Evolutionary conservation across 2,888 invertebrate genomes (phyloP).

Genomic region (Odontothrips loti): DNA sequence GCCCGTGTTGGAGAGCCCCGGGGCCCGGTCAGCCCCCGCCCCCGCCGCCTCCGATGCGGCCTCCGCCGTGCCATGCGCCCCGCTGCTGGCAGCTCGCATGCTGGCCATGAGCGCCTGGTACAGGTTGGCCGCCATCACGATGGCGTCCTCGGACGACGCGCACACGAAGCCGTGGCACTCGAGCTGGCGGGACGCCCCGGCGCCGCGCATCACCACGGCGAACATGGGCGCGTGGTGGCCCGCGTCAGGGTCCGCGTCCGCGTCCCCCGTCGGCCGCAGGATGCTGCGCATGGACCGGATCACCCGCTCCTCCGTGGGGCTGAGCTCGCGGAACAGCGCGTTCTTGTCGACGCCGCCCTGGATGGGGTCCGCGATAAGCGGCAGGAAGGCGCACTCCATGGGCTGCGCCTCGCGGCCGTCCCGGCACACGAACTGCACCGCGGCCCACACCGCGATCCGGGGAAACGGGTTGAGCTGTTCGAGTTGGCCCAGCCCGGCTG

Average conservation of each 20-base stretch:
- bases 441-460: slow-evolving; percentile 90
- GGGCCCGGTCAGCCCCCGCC: neutral
- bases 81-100: slow-evolving; percentile 49
- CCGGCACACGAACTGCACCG: slow-evolving; percentile 76
- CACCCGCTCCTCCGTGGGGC: slow-evolving; percentile 55
- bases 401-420: neutral
- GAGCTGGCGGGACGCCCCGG: slow-evolving; percentile 68
- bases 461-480: slow-evolving; percentile 72
- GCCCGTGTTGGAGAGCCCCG: slow-evolving; percentile 12
- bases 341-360: slow-evolving; percentile 67
- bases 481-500: slow-evolving; percentile 41
- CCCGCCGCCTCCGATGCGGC: slow-evolving; percentile 30
- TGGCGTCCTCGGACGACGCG: slow-evolving; percentile 83
- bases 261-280: neutral
- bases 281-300: slow-evolving; percentile 28
- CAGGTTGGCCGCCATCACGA: slow-evolving; percentile 84
- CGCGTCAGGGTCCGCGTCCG: slow-evolving; percentile 31
- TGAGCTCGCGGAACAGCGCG: slow-evolving; percentile 57
- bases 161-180: slow-evolving; percentile 91
- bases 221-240: slow-evolving; percentile 76
- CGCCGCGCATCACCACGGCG: slow-evolving; percentile 82
- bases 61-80: slow-evolving; percentile 21
- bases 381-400: slow-evolving; percentile 71
- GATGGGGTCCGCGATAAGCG: slow-evolving; percentile 71
- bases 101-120: slow-evolving; percentile 83